Percentiles rank a stretch among this genome's conserved stretches.
Conservation (phyloP, 2,888 invertebrate genomes). For the Asteroscopus sphinx region DNA sequence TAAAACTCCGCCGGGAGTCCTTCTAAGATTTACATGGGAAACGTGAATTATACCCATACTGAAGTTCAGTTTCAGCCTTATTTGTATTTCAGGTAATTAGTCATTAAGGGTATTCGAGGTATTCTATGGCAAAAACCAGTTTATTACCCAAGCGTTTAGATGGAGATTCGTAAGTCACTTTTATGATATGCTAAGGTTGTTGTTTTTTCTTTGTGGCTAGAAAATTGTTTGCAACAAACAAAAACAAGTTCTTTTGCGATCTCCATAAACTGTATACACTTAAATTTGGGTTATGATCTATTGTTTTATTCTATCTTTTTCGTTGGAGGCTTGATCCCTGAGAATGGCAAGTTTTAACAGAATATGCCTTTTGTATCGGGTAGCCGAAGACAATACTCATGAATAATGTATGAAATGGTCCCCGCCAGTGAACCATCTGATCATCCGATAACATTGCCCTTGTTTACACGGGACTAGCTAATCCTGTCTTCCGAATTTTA, state of each 20-base stretch:
- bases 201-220: constrained; percentile 7
- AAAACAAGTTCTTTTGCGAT: constrained; percentile 35
- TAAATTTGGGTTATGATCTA: constrained; percentile 50
- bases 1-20: constrained; percentile 76
- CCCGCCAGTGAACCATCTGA: constrained; percentile 74
- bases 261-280: constrained; percentile 35
- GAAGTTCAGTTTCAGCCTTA: constrained; percentile 64
- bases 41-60: constrained; percentile 72
- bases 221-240: constrained; percentile 24
- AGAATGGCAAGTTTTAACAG: constrained; percentile 50
- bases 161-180: background rate
- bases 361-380: constrained; percentile 68
- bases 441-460: constrained; percentile 79
- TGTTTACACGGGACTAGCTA: constrained; percentile 82
- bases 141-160: constrained; percentile 1
- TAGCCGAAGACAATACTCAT: constrained; percentile 74
- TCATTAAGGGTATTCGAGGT: constrained; percentile 36
- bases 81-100: constrained; percentile 58
- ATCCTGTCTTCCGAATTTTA: constrained; percentile 82
- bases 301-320: constrained; percentile 52
- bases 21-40: constrained; percentile 75
- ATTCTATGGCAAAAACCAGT: constrained; percentile 9
- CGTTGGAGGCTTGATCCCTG: constrained; percentile 33
- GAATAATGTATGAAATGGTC: constrained; percentile 79
- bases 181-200: constrained; percentile 11